Evolutionary conservation across 2,888 invertebrate species (phyloP).

Genomic region (Meiosimyza decipiens): DNA sequence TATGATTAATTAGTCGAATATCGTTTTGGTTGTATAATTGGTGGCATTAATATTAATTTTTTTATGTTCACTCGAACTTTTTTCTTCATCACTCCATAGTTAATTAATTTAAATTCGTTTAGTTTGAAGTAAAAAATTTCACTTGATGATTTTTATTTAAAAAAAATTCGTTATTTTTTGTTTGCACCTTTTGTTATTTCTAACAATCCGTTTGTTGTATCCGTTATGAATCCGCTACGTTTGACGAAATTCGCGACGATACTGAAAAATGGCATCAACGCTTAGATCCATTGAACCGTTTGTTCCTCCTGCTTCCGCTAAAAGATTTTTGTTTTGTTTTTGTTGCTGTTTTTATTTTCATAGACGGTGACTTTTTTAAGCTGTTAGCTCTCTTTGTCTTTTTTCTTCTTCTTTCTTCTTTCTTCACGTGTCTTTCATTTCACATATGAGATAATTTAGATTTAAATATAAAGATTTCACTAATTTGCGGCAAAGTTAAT

Average conservation of each 20-base stretch:
- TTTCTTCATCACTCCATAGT: too few species aligned
- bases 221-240: slow-evolving; percentile 33
- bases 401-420: slow-evolving; percentile 22
- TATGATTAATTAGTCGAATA: slow-evolving; percentile 5
- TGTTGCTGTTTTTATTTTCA: not conserved
- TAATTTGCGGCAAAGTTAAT: slow-evolving; percentile 11
- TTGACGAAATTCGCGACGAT: slow-evolving; percentile 39
- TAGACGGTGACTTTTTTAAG: slow-evolving; percentile 1
- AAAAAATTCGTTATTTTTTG: not conserved
- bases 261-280: slow-evolving; percentile 35
- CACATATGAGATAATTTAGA: not conserved
- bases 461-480: slow-evolving; percentile 29
- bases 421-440: slow-evolving; percentile 5
- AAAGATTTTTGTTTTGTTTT: not conserved
- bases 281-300: slow-evolving; percentile 26
- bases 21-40: not conserved
- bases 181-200: not conserved
- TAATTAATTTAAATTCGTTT: too few species aligned
- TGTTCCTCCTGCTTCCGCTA: slow-evolving; percentile 16
- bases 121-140: not conserved
- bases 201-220: not conserved
- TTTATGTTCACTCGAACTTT: too few species aligned
- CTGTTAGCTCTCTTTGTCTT: slow-evolving; percentile 5
- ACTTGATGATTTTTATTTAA: not conserved
- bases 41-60: too few species aligned